phyloP scores from a whole-genome alignment of 64 coral and sea anemone genomes.

The Trachythela sp. region DNA sequence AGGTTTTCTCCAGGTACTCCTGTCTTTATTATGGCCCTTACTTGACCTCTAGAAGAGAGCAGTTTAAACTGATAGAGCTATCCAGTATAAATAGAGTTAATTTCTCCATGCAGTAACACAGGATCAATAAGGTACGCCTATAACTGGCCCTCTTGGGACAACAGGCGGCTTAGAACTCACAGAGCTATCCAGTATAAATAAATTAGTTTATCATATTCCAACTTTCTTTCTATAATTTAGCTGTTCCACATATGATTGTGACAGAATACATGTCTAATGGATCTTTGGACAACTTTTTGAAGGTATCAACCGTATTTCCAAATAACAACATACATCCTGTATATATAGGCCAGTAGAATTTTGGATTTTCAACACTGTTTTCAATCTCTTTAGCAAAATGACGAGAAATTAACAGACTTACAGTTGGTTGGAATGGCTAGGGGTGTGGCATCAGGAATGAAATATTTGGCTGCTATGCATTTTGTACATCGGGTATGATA shows the following conservation, averaged over 20 bases:
- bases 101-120: too few relatives aligned
- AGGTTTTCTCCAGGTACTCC: too few relatives aligned
- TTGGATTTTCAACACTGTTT: not conserved
- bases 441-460: not conserved
- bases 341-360: too few relatives aligned
- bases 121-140: too few relatives aligned
- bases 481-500: constrained; percentile 4
- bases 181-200: too few relatives aligned
- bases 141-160: too few relatives aligned
- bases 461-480: not conserved
- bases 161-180: too few relatives aligned
- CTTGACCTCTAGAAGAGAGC: too few relatives aligned
- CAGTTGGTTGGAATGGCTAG: constrained; percentile 14
- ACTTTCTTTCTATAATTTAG: not conserved
- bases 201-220: not conserved
- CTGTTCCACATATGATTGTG: constrained; percentile 1
- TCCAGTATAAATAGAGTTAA: too few relatives aligned
- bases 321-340: too few relatives aligned
- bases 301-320: not conserved
- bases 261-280: constrained; percentile 15
- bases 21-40: too few relatives aligned
- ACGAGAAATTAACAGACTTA: not conserved
- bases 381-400: not conserved
- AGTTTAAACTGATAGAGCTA: too few relatives aligned
- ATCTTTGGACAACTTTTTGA: constrained; percentile 8